These are phyloP conservation scores for Gymnorhina tibicen DNA, from an alignment of 2,113 vertebrate genomes.

Conservation along the genomic window DNA sequence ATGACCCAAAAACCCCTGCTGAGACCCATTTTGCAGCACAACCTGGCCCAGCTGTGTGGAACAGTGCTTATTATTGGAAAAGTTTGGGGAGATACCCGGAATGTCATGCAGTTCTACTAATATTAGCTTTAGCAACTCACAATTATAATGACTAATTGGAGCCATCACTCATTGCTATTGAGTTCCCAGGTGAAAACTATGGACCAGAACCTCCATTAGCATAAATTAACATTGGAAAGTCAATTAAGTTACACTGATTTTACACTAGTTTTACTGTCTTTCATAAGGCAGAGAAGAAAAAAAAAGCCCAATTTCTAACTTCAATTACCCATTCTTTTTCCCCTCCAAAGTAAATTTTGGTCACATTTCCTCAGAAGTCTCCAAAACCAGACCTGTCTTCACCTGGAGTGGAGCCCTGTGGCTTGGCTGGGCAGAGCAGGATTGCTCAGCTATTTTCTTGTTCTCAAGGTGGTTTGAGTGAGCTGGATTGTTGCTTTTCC, in stretches of 20 bases:
- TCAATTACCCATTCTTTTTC: background rate
- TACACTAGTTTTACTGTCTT: constrained; percentile 49
- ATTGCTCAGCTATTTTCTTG: background rate
- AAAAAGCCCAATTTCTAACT: background rate
- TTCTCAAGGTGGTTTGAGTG: background rate
- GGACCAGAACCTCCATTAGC: constrained; percentile 58
- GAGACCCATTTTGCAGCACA: background rate
- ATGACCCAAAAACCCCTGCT: background rate
- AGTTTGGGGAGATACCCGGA: constrained; percentile 52
- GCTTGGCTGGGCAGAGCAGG: background rate
- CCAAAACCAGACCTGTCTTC: background rate
- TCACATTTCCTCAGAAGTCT: background rate
- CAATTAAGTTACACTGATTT: constrained; percentile 61
- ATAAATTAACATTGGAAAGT: constrained; percentile 64
- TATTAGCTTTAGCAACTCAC: constrained; percentile 66
- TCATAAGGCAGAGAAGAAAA: background rate
- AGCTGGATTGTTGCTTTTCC: background rate
- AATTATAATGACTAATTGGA: constrained; percentile 59
- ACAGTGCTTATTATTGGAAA: background rate
- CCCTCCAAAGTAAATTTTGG: background rate
- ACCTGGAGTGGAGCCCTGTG: background rate
- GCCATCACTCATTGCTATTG: constrained; percentile 56
- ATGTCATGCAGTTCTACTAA: constrained; percentile 53
- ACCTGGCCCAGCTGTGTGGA: background rate
- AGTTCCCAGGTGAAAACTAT: constrained; percentile 66